A percentile compares a stretch with the other conserved stretches of the same genome.
Conservation (phyloP, 2,888 invertebrate species). For the Dryomyza anilis region DNA sequence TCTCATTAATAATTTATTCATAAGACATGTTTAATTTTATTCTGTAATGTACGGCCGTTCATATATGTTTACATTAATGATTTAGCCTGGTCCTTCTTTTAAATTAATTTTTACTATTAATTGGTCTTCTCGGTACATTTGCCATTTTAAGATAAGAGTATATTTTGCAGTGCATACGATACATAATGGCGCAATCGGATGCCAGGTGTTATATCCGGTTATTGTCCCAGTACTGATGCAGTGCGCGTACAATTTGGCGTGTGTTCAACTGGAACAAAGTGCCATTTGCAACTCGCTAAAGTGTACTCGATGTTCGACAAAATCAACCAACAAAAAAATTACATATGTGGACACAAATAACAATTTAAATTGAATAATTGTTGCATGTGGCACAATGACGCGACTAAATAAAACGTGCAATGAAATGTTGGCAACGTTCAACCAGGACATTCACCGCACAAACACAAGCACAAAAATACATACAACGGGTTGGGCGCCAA, state of each 20-base stretch:
- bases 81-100: not conserved
- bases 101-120: not conserved
- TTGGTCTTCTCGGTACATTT: slow-evolving; percentile 9
- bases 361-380: slow-evolving; percentile 52
- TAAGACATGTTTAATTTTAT: too few relatives aligned
- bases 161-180: not conserved
- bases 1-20: too few relatives aligned
- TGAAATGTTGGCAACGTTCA: slow-evolving; percentile 40
- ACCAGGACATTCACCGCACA: slow-evolving; percentile 10
- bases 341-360: slow-evolving; percentile 19
- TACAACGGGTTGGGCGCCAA: not conserved
- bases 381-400: slow-evolving; percentile 33
- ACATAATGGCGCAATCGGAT: slow-evolving; percentile 30
- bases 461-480: not conserved
- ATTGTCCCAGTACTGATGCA: slow-evolving; percentile 32
- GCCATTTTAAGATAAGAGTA: too few relatives aligned
- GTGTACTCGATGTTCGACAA: slow-evolving; percentile 8
- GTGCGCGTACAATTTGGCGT: slow-evolving; percentile 45
- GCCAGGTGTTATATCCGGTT: slow-evolving; percentile 34
- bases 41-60: too few relatives aligned
- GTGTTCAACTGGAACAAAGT: slow-evolving; percentile 44
- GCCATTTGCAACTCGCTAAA: not conserved
- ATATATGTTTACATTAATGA: too few relatives aligned
- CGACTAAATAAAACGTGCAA: slow-evolving; percentile 51
- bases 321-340: slow-evolving; percentile 2